Evolutionary conservation across 2,888 invertebrate species (phyloP).

Genomic region (Agrochola litura): DNA sequence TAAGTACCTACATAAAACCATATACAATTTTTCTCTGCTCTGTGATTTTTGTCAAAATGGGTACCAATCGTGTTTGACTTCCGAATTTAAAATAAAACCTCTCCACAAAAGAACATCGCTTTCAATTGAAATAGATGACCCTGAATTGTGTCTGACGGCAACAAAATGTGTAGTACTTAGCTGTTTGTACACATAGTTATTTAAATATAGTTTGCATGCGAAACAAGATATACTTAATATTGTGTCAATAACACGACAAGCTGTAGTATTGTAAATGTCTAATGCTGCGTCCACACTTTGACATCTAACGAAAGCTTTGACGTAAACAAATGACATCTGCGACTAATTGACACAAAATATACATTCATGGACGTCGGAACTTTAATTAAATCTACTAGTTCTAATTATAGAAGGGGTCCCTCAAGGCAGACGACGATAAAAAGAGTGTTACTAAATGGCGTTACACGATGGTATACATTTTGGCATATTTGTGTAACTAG

Average conservation of each 20-base stretch:
- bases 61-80: slow-evolving; percentile 1
- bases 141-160: slow-evolving; percentile 18
- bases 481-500: neutral
- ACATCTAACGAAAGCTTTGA: neutral
- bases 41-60: neutral
- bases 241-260: slow-evolving; percentile 44
- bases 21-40: neutral
- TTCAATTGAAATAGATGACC: slow-evolving; percentile 27
- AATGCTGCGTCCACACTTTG: slow-evolving; percentile 23
- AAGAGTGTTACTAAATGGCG: neutral
- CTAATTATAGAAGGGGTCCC: slow-evolving; percentile 34
- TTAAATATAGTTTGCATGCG: slow-evolving; percentile 48
- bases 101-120: slow-evolving; percentile 4
- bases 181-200: slow-evolving; percentile 19
- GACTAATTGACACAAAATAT: slow-evolving; percentile 49
- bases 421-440: slow-evolving; percentile 28
- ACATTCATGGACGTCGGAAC: slow-evolving; percentile 20
- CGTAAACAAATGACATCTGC: slow-evolving; percentile 52
- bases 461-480: slow-evolving; percentile 7
- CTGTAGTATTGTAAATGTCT: slow-evolving; percentile 11
- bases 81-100: slow-evolving; percentile 6
- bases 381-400: slow-evolving; percentile 26
- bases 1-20: neutral
- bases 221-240: slow-evolving; percentile 43
- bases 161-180: neutral